Base-by-base conservation (phyloP, 2,888 invertebrate genomes). In the Gasteruption jaculator region DNA sequence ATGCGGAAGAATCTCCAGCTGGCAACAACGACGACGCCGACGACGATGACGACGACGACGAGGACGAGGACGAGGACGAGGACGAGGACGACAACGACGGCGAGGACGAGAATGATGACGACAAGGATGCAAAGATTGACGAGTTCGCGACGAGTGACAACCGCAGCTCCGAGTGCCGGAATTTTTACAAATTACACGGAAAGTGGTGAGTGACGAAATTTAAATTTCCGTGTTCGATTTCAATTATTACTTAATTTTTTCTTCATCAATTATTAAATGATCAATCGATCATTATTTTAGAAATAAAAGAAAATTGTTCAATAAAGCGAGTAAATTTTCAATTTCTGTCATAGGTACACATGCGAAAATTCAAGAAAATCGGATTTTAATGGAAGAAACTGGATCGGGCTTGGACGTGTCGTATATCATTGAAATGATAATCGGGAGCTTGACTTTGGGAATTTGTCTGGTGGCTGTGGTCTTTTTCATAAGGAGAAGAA, bases 371-470 rank as follows among this genome's bases (percentile, higher is more conserved):
- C n/a, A n/a, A n/a, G n/a, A n/a, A n/a, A n/a, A n/a, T n/a, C n/a
- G n/a, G n/a, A n/a, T n/a, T n/a, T n/a, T n/a, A n/a, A n/a, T n/a
- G n/a, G n/a, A n/a, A n/a, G n/a, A n/a, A n/a, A n/a, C n/a, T n/a
- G n/a, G n/a, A n/a, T n/a, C n/a, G 29, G 37, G 41, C 3, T 39
- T 52, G 18, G 40, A 48, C 26, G 29, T 48, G 31, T 42, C 54
- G 5, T 56, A 56, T 16, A 57, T 61, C 15, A 50, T 64, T 14
- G 57, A 52, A 1, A 52, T 56, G 20, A 50, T 59, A 5, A 53
- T 61, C 16, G 62, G 63, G 29, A 54, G 60, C 11, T 27, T 66
- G 36, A 50, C 52, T 5, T n/a, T n/a, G n/a, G n/a, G n/a, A n/a
- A n/a, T n/a, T n/a, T n/a, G n/a, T n/a, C n/a, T 57, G 7, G 43